A percentile compares a stretch with the other conserved stretches of the same genome.
phyloP scores from a whole-genome alignment of 2,888 invertebrate genomes.

The Hirtodrosophila histrioides region DNA sequence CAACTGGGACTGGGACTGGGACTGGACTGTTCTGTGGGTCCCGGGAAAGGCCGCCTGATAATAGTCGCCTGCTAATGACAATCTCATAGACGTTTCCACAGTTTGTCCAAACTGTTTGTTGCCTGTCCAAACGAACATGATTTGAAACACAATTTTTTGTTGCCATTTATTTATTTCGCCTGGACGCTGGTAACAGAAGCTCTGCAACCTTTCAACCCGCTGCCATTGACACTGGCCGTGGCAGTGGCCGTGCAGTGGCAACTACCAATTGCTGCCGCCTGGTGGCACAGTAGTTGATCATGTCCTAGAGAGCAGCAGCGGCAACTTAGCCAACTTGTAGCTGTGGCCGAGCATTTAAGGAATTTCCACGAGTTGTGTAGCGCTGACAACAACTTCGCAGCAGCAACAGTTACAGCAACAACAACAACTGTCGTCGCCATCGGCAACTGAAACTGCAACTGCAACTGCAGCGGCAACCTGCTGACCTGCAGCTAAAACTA shows the following conservation, averaged over 20 bases:
- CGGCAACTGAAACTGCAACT: neutral
- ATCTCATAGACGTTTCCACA: constrained; percentile 79
- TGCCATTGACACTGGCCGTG: constrained; percentile 7
- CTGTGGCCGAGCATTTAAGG: constrained; percentile 71
- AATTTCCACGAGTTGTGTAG: constrained; percentile 81
- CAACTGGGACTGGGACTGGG: constrained; percentile 9
- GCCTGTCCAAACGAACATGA: constrained; percentile 83
- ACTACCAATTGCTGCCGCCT: constrained; percentile 43
- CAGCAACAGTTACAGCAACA: constrained; percentile 17
- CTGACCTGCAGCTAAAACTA: constrained; percentile 67
- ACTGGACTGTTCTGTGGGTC: constrained; percentile 48
- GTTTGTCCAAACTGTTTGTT: constrained; percentile 84
- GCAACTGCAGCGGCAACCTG: constrained; percentile 63
- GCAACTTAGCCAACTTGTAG: constrained; percentile 34
- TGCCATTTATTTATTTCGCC: constrained; percentile 38
- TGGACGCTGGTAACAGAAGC: constrained; percentile 57
- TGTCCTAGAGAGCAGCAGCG: constrained; percentile 42
- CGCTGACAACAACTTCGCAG: constrained; percentile 53
- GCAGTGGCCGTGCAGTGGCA: constrained; percentile 4
- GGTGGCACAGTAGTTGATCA: constrained; percentile 56
- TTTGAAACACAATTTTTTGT: constrained; percentile 79
- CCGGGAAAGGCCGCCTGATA: constrained; percentile 56
- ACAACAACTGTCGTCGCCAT: constrained; percentile 46
- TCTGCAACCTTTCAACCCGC: constrained; percentile 61
- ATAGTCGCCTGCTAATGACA: constrained; percentile 73